Conservation (phyloP, 2,888 invertebrate genomes). For the Hydraecia micacea region DNA sequence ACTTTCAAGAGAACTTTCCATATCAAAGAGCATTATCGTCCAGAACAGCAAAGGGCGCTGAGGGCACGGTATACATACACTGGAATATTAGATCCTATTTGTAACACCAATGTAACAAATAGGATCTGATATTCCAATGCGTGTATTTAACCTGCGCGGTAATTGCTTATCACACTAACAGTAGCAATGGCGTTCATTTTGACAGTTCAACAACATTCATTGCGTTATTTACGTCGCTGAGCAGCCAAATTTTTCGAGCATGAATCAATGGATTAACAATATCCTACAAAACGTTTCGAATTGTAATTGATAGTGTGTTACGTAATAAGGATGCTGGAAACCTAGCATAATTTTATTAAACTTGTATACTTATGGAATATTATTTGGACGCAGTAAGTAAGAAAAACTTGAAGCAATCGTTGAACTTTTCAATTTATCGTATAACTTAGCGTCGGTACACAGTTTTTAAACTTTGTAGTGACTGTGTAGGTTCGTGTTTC, state of each 20-base stretch:
- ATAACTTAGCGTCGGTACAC: neutral
- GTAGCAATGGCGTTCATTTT: too few relatives aligned
- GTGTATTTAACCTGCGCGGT: too few relatives aligned
- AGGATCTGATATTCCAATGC: neutral
- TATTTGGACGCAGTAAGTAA: neutral
- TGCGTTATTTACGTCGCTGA: too few relatives aligned
- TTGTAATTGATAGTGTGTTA: too few relatives aligned
- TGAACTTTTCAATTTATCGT: conserved; percentile 1
- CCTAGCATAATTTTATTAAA: neutral
- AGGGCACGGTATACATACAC: neutral
- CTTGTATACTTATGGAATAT: neutral
- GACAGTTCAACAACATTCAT: too few relatives aligned
- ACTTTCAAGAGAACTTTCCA: neutral
- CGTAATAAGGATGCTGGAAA: neutral
- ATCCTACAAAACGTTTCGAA: too few relatives aligned
- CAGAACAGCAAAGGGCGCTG: neutral
- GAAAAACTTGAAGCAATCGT: neutral
- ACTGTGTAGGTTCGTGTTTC: neutral
- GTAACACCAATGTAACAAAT: too few relatives aligned
- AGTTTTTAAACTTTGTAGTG: neutral
- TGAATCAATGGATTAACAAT: too few relatives aligned
- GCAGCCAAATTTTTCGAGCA: too few relatives aligned
- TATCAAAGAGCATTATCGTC: neutral
- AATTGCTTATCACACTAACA: too few relatives aligned
- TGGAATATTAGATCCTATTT: too few relatives aligned